Base-by-base conservation (phyloP, 1,140 invertebrate genomes). In the Triops cancriformis region DNA sequence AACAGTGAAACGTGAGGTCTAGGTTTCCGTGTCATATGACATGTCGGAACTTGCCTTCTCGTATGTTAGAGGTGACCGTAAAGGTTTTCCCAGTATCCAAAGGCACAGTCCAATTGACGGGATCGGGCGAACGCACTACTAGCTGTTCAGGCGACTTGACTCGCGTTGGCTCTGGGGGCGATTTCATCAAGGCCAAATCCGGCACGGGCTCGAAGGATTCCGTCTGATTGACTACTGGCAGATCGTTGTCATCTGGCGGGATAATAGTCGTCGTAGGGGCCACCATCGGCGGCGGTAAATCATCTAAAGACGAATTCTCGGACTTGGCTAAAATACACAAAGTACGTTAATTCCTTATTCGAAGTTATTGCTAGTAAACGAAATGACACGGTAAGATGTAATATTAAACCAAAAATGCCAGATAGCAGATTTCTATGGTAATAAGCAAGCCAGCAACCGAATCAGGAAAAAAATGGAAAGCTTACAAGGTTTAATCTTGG, bases 121-220 rank as follows among this genome's bases (percentile, higher is more conserved):
- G 93, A 85, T 95, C 93, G 7, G 94, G 94, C 11, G 93, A 94
- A 74, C 93, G 89, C 89, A 96, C 93, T 81, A 94, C 90, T 85
- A 94, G 92, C 83, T 95, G 93, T 85, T 96, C 94, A 7, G 94
- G 94, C 1, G 94, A 95, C 86, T 96, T 96, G 76, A 96, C 94
- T 80, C 94, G 86, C 26, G 94, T 97, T 43, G 94, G 94, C 82
- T 96, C 94, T 26, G 94, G 93, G 5, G 93, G 94, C 26, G 93
- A 94, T 84, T 95, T 95, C 72, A 76, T 76, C 26, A 76, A 76
- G 43, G 75, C 75, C 26, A 64, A 64, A 18, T 51, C 73, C 41
- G 72, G 77, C 31, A 73, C 73, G 12, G 31, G 73, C 74, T 73
- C 77, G 26, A 51, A 64, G 3, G 23, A 18, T 64, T 64, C 51